Conservation (phyloP, 37 sponge, comb jelly and placozoan species). For the Axinella damicornis region DNA sequence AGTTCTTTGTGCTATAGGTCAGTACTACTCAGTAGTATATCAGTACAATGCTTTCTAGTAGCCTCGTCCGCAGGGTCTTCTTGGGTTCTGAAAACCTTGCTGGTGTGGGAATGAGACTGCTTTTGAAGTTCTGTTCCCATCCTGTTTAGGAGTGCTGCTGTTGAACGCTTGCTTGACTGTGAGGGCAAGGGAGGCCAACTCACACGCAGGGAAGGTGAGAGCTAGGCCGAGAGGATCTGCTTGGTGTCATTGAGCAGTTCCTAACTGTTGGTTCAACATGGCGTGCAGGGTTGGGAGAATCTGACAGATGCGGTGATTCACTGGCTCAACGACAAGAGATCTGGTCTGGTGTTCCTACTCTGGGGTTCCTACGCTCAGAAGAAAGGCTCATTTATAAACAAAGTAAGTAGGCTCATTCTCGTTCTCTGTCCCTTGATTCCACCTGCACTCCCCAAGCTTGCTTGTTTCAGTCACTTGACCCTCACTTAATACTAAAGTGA, state of each 20-base stretch:
- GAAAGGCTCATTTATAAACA: constrained; percentile 82
- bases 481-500: too few relatives aligned
- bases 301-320: constrained; percentile 96
- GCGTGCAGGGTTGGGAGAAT: constrained; percentile 93
- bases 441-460: too few relatives aligned
- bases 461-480: too few relatives aligned
- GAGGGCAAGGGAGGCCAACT: constrained; percentile 81
- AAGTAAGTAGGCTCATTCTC: constrained; percentile 16
- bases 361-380: constrained; percentile 98
- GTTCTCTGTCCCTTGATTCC: too few relatives aligned
- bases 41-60: too few relatives aligned
- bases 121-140: too few relatives aligned
- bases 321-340: constrained; percentile 78
- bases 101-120: too few relatives aligned
- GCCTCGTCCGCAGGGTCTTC: too few relatives aligned
- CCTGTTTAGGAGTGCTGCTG: constrained; percentile 96
- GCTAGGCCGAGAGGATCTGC: too few relatives aligned
- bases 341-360: constrained; percentile 87
- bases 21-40: too few relatives aligned
- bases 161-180: constrained; percentile 98
- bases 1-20: not conserved
- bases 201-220: constrained; percentile 82
- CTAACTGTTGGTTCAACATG: not conserved
- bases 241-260: not conserved
- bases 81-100: too few relatives aligned